Evolutionary conservation across 2,888 invertebrate genomes (phyloP).

Genomic region (Nemotelus nigrinus): DNA sequence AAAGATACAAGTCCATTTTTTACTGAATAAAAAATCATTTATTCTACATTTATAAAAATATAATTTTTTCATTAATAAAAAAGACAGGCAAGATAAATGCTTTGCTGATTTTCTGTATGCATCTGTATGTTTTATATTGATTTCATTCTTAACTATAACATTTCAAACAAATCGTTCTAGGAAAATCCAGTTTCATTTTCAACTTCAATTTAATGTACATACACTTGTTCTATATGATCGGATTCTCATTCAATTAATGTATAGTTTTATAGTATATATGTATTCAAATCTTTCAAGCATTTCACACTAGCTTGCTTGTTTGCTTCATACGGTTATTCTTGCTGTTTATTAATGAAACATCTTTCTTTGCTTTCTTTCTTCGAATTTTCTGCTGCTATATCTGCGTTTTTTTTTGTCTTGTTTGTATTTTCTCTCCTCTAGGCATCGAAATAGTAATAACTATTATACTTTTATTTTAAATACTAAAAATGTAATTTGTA

Average conservation of each 20-base stretch:
- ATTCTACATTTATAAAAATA: constrained; percentile 46
- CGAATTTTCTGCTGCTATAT: constrained; percentile 20
- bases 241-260: too few relatives aligned
- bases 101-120: constrained; percentile 46
- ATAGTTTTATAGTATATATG: too few relatives aligned
- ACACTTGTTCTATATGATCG: too few relatives aligned
- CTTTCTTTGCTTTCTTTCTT: background rate
- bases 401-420: constrained; percentile 14
- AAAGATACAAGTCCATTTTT: constrained; percentile 13
- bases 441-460: background rate
- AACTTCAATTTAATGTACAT: constrained; percentile 7
- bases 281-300: background rate
- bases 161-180: constrained; percentile 35
- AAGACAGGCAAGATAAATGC: constrained; percentile 52
- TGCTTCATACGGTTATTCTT: constrained; percentile 15
- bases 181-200: constrained; percentile 13
- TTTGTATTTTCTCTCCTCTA: background rate
- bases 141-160: constrained; percentile 21
- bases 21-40: constrained; percentile 42
- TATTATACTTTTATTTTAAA: constrained; percentile 31
- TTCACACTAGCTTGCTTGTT: constrained; percentile 25
- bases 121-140: constrained; percentile 15
- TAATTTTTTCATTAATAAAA: constrained; percentile 44
- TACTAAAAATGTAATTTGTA: constrained; percentile 43
- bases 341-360: constrained; percentile 18